These are phyloP conservation scores for Andrena camellia DNA, from an alignment of 2,888 invertebrate genomes.

Conservation along the genomic window DNA sequence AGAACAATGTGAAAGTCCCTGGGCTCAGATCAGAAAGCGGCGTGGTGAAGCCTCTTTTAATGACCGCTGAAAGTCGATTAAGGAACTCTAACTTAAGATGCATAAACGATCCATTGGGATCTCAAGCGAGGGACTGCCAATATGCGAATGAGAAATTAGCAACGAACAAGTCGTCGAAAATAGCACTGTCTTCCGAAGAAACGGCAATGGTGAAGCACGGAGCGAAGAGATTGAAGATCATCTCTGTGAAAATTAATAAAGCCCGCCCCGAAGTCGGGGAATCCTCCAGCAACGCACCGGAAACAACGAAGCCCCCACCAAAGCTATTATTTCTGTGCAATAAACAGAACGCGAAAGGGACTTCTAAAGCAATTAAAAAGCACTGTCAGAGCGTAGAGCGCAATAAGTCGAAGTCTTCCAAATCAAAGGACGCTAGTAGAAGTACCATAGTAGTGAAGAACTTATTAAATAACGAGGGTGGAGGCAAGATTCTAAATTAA, in stretches of 20 bases:
- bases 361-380: constrained; percentile 63
- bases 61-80: constrained; percentile 47
- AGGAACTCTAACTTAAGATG: constrained; percentile 35
- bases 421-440: constrained; percentile 63
- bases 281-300: constrained; percentile 62
- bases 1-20: constrained; percentile 49
- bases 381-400: constrained; percentile 67
- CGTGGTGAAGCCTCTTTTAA: constrained; percentile 64
- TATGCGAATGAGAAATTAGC: constrained; percentile 45
- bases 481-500: constrained; percentile 47
- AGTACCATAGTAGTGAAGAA: constrained; percentile 26
- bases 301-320: constrained; percentile 34
- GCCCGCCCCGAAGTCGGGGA: constrained; percentile 75
- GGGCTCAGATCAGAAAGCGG: constrained; percentile 51
- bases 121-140: constrained; percentile 22
- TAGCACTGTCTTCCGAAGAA: constrained; percentile 66
- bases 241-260: constrained; percentile 71
- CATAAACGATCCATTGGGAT: constrained; percentile 18
- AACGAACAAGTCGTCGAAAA: constrained; percentile 38
- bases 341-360: constrained; percentile 71
- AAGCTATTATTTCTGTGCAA: constrained; percentile 61
- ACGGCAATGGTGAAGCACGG: constrained; percentile 77
- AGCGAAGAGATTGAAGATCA: constrained; percentile 79
- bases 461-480: constrained; percentile 11
- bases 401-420: constrained; percentile 73